Evolutionary conservation across 2,113 vertebrate species (phyloP), one percentile per base, ranked within the genome.

Genomic region (Gambusia holbrooki): DNA sequence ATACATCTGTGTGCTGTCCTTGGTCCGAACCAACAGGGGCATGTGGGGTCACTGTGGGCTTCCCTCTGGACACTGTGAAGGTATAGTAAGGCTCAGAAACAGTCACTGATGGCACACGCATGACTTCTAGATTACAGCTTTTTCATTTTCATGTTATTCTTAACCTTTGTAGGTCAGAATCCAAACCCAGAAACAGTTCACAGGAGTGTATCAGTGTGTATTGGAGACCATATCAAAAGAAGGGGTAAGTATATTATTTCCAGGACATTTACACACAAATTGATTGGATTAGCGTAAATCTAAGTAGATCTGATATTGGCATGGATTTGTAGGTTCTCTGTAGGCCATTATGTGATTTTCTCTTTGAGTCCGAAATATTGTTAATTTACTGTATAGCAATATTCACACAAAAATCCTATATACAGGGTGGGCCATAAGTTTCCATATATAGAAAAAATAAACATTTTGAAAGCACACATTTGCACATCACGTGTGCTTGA

Each of bases 141-240:
- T 60, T 0, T 3, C 25, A 19, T 58, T n/a, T 25, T 58, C 0
- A 0, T 51, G 1, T 3, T 32, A 13, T 28, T 33, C 25, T 65
- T 29, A 4, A 22, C 45, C 2, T 68, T 58, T 66, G 0, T 8
- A 93, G 93, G 92, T 93, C 19, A 84, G 93, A 48, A 87, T 93
- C 78, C 93, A 93, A 83, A 93, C 93, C 33, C 93, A 93, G 81
- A 92, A 75, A 27, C 91, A 92, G 75, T 93, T 92, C 60, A 89
- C 73, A 3, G 92, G 92, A 75, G 62, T 93, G 71, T 91, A 86
- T 88, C 93, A 93, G 25, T 92, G 92, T 65, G 27, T 32, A 1
- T 61, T 5, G 1, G 48, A 83, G 0, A 93, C 93, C 0, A 88
- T 92, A 74, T 81, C 85, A 17, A 92, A 92, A 69, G 93, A 93